Conservation (phyloP, 2,113 vertebrate genomes). For the Coregonus clupeaformis region DNA sequence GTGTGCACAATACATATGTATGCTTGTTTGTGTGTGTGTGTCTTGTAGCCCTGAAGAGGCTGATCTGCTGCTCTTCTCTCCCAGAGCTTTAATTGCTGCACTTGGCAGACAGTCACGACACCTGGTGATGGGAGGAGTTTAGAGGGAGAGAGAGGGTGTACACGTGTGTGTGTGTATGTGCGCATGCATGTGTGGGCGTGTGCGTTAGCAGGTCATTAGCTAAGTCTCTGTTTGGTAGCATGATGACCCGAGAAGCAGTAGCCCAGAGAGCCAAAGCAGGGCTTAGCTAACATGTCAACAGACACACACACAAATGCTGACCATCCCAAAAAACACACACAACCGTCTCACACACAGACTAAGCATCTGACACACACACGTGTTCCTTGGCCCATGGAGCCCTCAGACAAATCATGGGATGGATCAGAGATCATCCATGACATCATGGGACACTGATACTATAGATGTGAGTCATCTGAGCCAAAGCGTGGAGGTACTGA, state of each 20-base stretch:
- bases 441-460: background rate
- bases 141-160: slow-evolving; percentile 3
- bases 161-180: background rate
- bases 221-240: too few species aligned
- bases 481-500: too few species aligned
- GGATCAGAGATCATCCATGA: too few species aligned
- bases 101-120: slow-evolving; percentile 67
- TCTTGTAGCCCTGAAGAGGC: slow-evolving; percentile 44
- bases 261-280: too few species aligned
- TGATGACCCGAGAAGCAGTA: too few species aligned
- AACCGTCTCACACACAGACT: background rate
- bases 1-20: too few species aligned
- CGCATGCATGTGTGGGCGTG: too few species aligned
- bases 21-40: too few species aligned
- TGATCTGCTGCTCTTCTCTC: slow-evolving; percentile 56
- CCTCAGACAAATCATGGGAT: background rate
- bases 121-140: slow-evolving; percentile 22
- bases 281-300: background rate
- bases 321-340: too few species aligned
- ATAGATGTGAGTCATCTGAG: background rate
- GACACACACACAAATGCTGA: background rate
- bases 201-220: too few species aligned
- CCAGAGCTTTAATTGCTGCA: slow-evolving; percentile 63
- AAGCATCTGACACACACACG: background rate
- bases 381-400: background rate